Percentiles rank a stretch among this genome's conserved stretches.
phyloP scores from a whole-genome alignment of 1,140 invertebrate species.

The Drosophila ficusphila region DNA sequence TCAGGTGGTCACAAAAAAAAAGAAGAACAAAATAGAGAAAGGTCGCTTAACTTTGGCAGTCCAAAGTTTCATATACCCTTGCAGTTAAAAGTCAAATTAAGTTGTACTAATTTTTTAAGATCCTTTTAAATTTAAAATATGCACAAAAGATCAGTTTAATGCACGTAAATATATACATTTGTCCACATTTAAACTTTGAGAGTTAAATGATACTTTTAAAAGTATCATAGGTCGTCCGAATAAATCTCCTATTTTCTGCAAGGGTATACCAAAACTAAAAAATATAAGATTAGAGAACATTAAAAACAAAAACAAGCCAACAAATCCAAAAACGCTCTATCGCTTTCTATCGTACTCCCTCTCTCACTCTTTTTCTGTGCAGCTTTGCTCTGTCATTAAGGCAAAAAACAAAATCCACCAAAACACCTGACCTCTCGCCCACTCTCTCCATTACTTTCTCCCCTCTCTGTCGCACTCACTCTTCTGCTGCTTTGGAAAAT shows the following conservation, averaged over 20 bases:
- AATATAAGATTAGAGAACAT: neutral
- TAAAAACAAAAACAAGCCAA: neutral
- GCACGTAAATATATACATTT: too few relatives aligned
- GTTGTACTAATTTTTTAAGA: too few relatives aligned
- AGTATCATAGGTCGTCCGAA: neutral
- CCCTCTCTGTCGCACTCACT: constrained; percentile 14
- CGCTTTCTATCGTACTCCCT: constrained; percentile 7
- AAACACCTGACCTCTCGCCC: constrained; percentile 14
- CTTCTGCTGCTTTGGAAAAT: constrained; percentile 17
- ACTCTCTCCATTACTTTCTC: neutral
- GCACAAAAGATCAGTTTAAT: too few relatives aligned
- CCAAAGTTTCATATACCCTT: constrained; percentile 20
- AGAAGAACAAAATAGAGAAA: constrained; percentile 11
- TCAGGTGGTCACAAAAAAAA: constrained; percentile 64
- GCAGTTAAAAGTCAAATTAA: neutral
- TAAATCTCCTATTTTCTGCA: neutral
- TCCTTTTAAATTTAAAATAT: too few relatives aligned
- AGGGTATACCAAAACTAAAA: constrained; percentile 9
- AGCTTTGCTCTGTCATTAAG: constrained; percentile 16
- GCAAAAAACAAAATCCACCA: neutral
- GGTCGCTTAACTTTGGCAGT: constrained; percentile 4
- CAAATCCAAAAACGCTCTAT: neutral
- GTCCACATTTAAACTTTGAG: too few relatives aligned
- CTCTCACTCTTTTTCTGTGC: constrained; percentile 5
- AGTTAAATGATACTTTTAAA: too few relatives aligned